Conservation (phyloP, 1,140 invertebrate species). For the Drosophila burlai region DNA sequence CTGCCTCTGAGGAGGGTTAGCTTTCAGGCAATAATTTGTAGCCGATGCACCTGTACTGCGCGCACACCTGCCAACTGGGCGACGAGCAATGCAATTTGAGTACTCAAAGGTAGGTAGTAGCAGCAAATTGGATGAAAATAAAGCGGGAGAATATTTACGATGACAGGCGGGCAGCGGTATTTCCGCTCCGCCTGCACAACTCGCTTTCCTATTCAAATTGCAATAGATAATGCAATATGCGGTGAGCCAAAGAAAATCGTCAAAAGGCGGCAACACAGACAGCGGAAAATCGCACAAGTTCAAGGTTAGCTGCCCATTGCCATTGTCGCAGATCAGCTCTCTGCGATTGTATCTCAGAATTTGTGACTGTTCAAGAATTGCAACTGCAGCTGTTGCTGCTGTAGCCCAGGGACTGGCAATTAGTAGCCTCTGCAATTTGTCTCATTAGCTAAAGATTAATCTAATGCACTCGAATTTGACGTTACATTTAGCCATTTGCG, state of each 20-base stretch:
- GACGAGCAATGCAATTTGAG: conserved; percentile 39
- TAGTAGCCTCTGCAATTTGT: conserved; percentile 61
- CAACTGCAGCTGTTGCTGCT: conserved; percentile 29
- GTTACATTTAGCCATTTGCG: conserved; percentile 54
- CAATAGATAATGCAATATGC: conserved; percentile 32
- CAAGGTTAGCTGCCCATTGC: conserved; percentile 60
- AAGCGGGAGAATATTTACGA: conserved; percentile 29
- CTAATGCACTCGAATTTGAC: conserved; percentile 72
- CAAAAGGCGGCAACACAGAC: conserved; percentile 9
- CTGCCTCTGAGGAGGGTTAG: background rate
- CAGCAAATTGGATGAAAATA: conserved; percentile 42
- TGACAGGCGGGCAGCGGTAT: conserved; percentile 53
- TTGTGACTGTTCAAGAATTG: conserved; percentile 32
- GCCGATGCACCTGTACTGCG: conserved; percentile 27
- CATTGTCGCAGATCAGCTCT: conserved; percentile 18
- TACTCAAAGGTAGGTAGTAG: conserved; percentile 21
- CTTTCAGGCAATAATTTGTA: conserved; percentile 32
- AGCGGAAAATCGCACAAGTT: conserved; percentile 52
- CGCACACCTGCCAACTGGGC: conserved; percentile 33
- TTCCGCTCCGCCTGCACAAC: conserved; percentile 34
- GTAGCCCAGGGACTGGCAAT: conserved; percentile 52
- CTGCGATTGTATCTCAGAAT: conserved; percentile 24
- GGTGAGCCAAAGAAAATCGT: conserved; percentile 23
- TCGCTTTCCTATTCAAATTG: conserved; percentile 55
- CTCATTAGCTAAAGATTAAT: conserved; percentile 77